Evolutionary conservation across 2,797 vertebrate species (phyloP), one percentile per base, ranked within the genome.

Genomic region (Helicolenus hilgendorfi): DNA sequence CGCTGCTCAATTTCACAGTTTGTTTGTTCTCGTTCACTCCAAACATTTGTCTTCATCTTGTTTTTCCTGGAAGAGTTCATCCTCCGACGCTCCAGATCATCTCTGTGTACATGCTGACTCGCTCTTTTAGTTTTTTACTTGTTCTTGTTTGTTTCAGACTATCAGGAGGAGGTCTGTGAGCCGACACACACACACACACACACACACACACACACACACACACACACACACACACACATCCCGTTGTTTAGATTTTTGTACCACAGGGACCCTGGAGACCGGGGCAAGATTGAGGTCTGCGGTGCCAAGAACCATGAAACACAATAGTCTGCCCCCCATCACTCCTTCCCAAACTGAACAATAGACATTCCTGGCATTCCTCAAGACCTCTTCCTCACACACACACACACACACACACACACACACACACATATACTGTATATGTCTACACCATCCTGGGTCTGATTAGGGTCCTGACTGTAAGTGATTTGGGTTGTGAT

Each of bases 291-390:
- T 69, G 64, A 90, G 80, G 87, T 90, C 86, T 94, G 77, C 5
- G 53, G 89, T 95, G 93, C 94, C 96, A 95, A 94, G 91, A 94
- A 85, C 78, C 80, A 72, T 87, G 90, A 93, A 95, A 89, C 92
- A 95, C 93, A 96, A 96, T 95, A 91, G 90, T 79, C 92, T 93
- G 87, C 86, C 88, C 89, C 87, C 91, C 89, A 86, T 92, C 81
- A 83, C 72, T 90, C 26, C 69, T 86, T 89, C 85, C 87, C 76
- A 92, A 89, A 88, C 77, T 84, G 94, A 97, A 97, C 97, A 97
- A 97, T 97, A 89, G 89, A 93, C 96, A 98, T 98, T 97, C 97
- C 88, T 92, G 45, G 8, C 87, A 97, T 98, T 97, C 96, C 84
- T 90, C 49, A 86, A 93, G 91, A 94, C 95, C 88, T 93, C 94